Evolutionary conservation across 2,113 vertebrate genomes (phyloP).

Genomic region (Salvelinus namaycush): DNA sequence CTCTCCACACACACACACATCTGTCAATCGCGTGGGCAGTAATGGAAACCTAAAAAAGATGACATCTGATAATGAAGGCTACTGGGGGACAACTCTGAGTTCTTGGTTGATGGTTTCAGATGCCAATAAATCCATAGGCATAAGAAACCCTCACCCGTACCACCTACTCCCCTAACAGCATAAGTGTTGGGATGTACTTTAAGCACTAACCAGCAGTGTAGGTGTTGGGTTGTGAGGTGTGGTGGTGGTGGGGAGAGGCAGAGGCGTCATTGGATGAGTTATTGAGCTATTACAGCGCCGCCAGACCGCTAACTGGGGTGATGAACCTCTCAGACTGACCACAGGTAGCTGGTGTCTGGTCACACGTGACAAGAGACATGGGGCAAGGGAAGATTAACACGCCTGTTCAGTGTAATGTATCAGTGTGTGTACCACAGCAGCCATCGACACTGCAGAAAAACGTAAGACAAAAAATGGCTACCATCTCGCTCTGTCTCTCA

Average conservation of each 20-base stretch:
- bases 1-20: not conserved
- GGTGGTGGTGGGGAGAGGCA: not conserved
- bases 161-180: too few relatives aligned
- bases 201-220: too few relatives aligned
- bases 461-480: constrained; percentile 24
- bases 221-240: not conserved
- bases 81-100: too few relatives aligned
- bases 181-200: too few relatives aligned
- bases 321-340: not conserved
- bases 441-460: not conserved
- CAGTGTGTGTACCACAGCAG: not conserved
- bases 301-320: not conserved
- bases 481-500: not conserved
- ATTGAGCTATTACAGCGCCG: not conserved
- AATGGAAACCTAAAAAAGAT: too few relatives aligned
- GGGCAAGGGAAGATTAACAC: constrained; percentile 5
- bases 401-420: too few relatives aligned
- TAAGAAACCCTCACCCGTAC: too few relatives aligned
- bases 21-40: not conserved
- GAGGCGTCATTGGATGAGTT: not conserved
- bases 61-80: too few relatives aligned
- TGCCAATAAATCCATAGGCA: too few relatives aligned
- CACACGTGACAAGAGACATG: not conserved
- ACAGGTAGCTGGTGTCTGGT: not conserved
- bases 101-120: too few relatives aligned